These are phyloP conservation scores for Prorops nasuta DNA, from an alignment of 1,140 invertebrate species.

Conservation along the genomic window DNA sequence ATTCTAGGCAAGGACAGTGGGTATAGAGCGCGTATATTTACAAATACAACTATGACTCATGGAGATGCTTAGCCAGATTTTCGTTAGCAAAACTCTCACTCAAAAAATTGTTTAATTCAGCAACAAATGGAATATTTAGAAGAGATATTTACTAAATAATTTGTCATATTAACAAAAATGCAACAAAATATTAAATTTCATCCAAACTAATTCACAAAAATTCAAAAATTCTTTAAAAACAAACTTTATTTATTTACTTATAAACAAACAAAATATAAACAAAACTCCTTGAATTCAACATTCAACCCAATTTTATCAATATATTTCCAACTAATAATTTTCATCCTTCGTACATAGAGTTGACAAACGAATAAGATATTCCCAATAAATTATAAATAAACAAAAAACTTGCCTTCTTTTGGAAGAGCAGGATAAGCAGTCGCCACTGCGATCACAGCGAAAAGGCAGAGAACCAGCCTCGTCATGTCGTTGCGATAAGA, in stretches of 20 bases:
- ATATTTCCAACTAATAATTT: background rate
- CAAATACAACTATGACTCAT: no score
- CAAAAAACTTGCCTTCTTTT: background rate
- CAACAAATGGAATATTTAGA: no score
- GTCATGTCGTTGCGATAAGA: constrained; percentile 4
- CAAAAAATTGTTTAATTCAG: no score
- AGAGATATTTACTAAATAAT: no score
- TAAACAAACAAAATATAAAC: background rate
- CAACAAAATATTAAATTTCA: background rate
- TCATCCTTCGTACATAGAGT: background rate
- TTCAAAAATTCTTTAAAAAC: background rate
- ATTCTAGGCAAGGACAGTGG: no score
- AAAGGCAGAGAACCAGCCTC: background rate
- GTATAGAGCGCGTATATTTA: no score
- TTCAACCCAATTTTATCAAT: background rate
- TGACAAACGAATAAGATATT: background rate
- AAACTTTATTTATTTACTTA: background rate
- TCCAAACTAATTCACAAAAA: background rate
- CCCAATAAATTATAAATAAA: constrained; percentile 5
- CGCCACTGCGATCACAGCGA: constrained; percentile 2
- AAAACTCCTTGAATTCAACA: background rate
- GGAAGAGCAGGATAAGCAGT: background rate
- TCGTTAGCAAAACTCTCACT: no score
- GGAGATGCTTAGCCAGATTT: no score
- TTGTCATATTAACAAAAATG: no score